A percentile compares a stretch with the other conserved stretches of the same genome.
Conservation (phyloP, 2,888 invertebrate genomes). For the Nasonia oneida region DNA sequence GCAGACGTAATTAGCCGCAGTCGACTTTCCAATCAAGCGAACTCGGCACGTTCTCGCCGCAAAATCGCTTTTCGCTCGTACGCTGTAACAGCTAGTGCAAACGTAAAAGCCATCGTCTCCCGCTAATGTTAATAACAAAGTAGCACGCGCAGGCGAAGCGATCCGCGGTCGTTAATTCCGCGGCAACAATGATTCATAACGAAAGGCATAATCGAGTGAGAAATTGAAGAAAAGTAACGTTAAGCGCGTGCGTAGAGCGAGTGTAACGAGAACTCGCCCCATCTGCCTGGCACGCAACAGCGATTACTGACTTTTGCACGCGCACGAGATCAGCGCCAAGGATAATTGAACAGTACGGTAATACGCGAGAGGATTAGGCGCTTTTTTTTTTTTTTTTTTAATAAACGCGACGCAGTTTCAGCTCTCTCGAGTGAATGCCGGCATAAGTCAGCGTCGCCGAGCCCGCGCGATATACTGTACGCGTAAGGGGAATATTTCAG, state of each 20-base stretch:
- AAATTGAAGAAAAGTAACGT: conserved; percentile 9
- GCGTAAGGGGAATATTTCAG: background rate
- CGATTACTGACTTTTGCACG: background rate
- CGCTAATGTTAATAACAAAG: background rate
- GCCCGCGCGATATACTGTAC: background rate
- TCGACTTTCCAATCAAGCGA: background rate
- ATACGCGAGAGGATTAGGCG: background rate
- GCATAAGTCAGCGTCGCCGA: background rate
- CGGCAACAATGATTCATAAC: background rate
- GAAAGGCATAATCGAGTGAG: conserved; percentile 26
- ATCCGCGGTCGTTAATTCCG: background rate
- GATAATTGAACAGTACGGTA: conserved; percentile 42
- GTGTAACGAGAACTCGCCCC: background rate
- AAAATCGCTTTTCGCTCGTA: background rate
- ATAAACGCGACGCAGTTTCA: background rate
- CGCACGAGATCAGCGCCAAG: background rate
- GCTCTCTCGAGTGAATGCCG: background rate
- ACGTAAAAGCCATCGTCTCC: background rate
- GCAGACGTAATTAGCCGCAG: background rate
- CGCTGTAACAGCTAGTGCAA: background rate
- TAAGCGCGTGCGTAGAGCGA: background rate
- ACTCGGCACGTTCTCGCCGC: background rate
- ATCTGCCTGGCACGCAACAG: background rate
- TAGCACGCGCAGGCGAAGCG: background rate
- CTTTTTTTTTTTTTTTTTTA: background rate